phyloP scores from a whole-genome alignment of 2,113 vertebrate genomes.

The Malurus elegans region DNA sequence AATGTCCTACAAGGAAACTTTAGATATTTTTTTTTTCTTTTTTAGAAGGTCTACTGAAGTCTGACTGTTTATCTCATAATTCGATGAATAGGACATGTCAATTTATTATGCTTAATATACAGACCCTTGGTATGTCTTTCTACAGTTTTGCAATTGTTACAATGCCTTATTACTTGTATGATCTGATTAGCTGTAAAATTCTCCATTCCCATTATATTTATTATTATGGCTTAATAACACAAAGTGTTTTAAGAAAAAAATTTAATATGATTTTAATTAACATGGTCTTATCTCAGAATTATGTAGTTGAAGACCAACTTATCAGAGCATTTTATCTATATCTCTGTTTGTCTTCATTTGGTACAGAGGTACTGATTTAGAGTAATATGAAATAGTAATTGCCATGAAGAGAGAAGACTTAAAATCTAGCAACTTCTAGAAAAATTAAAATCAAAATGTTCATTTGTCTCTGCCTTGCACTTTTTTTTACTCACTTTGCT shows the following conservation, averaged over 20 bases:
- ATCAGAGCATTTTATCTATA: not conserved
- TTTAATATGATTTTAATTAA: not conserved
- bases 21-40: not conserved
- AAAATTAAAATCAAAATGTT: not conserved
- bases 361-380: not conserved
- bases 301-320: not conserved
- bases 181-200: not conserved
- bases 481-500: not conserved
- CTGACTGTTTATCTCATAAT: not conserved
- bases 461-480: not conserved
- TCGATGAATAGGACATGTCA: not conserved
- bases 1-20: not conserved
- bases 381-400: not conserved
- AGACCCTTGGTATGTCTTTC: not conserved
- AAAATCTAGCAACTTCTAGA: not conserved
- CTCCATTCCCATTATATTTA: not conserved
- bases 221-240: not conserved
- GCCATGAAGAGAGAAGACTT: not conserved
- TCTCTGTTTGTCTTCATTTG: not conserved
- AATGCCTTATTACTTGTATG: not conserved
- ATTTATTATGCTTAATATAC: not conserved
- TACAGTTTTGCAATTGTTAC: not conserved
- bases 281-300: not conserved
- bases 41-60: not conserved
- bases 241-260: not conserved